A percentile compares a stretch with the other conserved stretches of the same genome.
Evolutionary conservation across 2,113 vertebrate species (phyloP).

Genomic region (Hucho hucho): DNA sequence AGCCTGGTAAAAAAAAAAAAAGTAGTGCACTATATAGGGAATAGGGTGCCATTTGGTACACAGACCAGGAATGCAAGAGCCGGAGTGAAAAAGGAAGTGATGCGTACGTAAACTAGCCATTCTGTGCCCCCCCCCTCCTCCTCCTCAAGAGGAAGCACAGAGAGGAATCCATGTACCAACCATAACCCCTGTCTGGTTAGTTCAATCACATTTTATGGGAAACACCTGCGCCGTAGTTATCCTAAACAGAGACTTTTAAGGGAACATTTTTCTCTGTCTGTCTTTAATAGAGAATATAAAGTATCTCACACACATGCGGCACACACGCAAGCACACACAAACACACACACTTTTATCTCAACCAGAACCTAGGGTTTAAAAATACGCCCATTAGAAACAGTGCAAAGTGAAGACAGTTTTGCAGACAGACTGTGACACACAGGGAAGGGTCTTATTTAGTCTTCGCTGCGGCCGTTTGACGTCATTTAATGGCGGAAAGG

Average conservation of each 20-base stretch:
- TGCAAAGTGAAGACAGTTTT: conserved; percentile 52
- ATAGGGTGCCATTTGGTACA: too few species aligned
- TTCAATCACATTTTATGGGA: conserved; percentile 61
- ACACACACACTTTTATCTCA: conserved; percentile 26
- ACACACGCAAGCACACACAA: conserved; percentile 13
- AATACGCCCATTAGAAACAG: conserved; percentile 52
- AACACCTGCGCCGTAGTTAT: conserved; percentile 51
- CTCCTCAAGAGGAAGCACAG: conserved; percentile 48
- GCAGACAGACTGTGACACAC: conserved; percentile 43
- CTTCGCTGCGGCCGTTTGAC: conserved; percentile 62
- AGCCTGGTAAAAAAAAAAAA: too few species aligned
- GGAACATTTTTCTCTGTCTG: conserved; percentile 46
- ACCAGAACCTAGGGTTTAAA: conserved; percentile 29
- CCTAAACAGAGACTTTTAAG: conserved; percentile 72
- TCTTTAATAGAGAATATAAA: conserved; percentile 58
- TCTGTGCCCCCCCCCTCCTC: background rate
- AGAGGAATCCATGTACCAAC: conserved; percentile 50
- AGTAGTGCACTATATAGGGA: too few species aligned
- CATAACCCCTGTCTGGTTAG: conserved; percentile 24
- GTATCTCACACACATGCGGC: conserved; percentile 16
- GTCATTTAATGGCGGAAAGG: conserved; percentile 66
- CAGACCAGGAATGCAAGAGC: background rate
- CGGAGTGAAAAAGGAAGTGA: conserved; percentile 55
- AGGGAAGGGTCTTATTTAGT: conserved; percentile 61
- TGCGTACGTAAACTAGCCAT: conserved; percentile 51